Evolutionary conservation across 1,140 invertebrate genomes (phyloP).

Genomic region (Helicoverpa zea): DNA sequence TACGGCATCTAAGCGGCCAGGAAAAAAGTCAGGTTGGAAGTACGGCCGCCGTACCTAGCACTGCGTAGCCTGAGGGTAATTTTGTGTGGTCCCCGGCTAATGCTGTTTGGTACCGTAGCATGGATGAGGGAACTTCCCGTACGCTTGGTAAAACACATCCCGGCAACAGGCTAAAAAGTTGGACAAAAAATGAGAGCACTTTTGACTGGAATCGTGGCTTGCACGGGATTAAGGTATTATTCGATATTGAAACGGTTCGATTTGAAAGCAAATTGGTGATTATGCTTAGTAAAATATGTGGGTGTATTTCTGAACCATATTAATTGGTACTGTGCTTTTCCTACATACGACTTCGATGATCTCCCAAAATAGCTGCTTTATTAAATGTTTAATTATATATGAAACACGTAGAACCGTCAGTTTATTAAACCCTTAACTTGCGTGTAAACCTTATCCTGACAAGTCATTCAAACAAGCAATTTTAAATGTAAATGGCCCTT

Average conservation of each 20-base stretch:
- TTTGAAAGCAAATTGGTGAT: no score
- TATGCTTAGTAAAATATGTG: no score
- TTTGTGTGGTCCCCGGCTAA: slow-evolving; percentile 16
- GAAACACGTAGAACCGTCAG: not conserved
- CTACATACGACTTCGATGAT: no score
- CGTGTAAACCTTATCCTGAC: not conserved
- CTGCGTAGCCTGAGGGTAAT: slow-evolving; percentile 4
- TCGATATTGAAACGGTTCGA: no score
- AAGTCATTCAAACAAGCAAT: slow-evolving; percentile 17
- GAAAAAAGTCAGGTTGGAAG: slow-evolving; percentile 6
- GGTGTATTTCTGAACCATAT: not conserved
- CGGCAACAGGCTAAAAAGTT: slow-evolving; percentile 22
- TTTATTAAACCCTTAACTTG: not conserved
- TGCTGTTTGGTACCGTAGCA: slow-evolving; percentile 33
- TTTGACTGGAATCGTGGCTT: not conserved
- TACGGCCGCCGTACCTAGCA: not conserved
- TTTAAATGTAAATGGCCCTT: not conserved
- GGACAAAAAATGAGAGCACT: not conserved
- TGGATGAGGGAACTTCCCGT: slow-evolving; percentile 19
- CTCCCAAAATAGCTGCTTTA: no score
- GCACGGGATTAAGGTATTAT: no score
- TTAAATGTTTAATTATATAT: no score
- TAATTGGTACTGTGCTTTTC: not conserved
- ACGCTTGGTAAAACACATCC: slow-evolving; percentile 21
- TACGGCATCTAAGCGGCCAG: no score